These are phyloP conservation scores for Hoplias malabaricus DNA, from an alignment of 2,113 vertebrate genomes.

Conservation along the genomic window DNA sequence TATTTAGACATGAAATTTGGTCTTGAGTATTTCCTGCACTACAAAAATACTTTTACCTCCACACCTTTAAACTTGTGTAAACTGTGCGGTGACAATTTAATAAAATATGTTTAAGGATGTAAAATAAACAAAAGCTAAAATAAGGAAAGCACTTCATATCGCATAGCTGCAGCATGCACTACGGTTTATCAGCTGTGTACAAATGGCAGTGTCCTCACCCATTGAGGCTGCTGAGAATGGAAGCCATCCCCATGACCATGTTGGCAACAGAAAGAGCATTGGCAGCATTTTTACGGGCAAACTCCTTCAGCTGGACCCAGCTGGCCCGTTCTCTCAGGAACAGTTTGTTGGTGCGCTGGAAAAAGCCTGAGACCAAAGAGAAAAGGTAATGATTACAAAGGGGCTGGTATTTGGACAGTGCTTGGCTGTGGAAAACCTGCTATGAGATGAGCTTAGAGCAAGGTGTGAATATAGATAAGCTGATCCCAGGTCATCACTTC, in stretches of 20 bases:
- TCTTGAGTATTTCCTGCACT: too few species aligned
- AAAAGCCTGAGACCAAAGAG: conserved; percentile 75
- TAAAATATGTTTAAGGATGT: not conserved
- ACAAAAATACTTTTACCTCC: too few species aligned
- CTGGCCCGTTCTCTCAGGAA: conserved; percentile 66
- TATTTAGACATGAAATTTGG: too few species aligned
- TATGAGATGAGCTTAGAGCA: not conserved
- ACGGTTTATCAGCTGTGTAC: not conserved
- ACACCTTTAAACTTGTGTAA: too few species aligned
- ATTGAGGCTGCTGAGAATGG: conserved; percentile 85
- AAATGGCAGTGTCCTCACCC: conserved; percentile 71
- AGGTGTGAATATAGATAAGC: not conserved
- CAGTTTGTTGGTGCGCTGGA: conserved; percentile 74
- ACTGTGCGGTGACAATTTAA: not conserved
- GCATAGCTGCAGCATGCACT: not conserved
- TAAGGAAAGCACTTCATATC: not conserved
- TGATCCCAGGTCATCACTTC: conserved; percentile 3
- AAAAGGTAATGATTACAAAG: conserved; percentile 53
- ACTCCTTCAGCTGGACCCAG: conserved; percentile 71
- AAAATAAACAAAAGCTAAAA: not conserved
- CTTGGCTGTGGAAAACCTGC: conserved; percentile 1
- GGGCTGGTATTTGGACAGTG: conserved; percentile 27
- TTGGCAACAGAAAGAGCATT: conserved; percentile 86
- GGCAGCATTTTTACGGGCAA: conserved; percentile 82
- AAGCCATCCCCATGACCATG: conserved; percentile 85